Base-by-base conservation (phyloP, 92 coral and sea anemone species). In the Palythoa heliodiscus region DNA sequence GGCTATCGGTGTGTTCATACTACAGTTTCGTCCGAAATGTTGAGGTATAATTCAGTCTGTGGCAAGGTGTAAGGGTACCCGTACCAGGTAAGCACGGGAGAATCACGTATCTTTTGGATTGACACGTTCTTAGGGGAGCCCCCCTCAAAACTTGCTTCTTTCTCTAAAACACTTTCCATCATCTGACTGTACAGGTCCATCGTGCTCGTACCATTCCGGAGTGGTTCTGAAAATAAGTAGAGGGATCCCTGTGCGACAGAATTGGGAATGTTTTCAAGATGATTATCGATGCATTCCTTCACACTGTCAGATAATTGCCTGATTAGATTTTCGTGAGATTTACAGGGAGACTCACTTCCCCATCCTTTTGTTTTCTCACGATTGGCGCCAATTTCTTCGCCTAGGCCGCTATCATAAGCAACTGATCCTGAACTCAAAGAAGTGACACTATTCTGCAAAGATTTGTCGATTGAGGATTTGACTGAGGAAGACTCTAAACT, bases 91-190 rank as follows among this genome's bases (percentile, higher is more conserved):
- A 80, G 22, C 60, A 47, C 43, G 22, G 73, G 74, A 1, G 61
- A 16, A 40, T 14, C 43, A 29, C 19, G 57, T 3, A 24, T 15
- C 15, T 79, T 40, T 17, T 79, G 14, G 20, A 74, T 15, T 39
- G 24, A 43, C 73, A 64, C 19, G 22, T 9, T 39, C 37, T 64
- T 16, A 24, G 35, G 22, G 0, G 73, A 79, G 60, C 37, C 60
- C 64, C 43, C 48, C 5, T 37, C 29, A 47, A n/a, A 14, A n/a
- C 8, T 47, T 79, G 16, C 43, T 66, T 79, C 84, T 79, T 79
- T 20, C 52, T 79, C 84, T 50, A 79, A 79, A 79, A 64, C 43
- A 63, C 39, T 79, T 79, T 79, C 84, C 84, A 79, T 79, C 35
- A 63, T 4, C 57, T 80, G 74, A 47, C 84, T 80, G 54, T 63